These are phyloP conservation scores for Huso huso DNA, from an alignment of 2,797 vertebrate genomes.

Conservation along the genomic window DNA sequence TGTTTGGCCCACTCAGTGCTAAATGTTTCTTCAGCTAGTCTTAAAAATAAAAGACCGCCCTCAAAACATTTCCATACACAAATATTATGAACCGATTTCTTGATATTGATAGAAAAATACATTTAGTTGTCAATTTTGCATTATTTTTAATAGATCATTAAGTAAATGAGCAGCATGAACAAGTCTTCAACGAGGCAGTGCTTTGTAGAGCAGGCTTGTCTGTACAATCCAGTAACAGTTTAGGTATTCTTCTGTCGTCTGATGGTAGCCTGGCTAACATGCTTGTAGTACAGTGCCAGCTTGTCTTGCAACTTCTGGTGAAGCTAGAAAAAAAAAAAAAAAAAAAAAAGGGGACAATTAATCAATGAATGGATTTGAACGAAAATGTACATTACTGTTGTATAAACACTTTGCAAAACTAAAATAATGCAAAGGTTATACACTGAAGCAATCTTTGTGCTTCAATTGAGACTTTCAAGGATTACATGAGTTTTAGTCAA, in stretches of 20 bases:
- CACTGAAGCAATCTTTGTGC: not conserved
- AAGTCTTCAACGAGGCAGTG: constrained; percentile 13
- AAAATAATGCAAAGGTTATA: not conserved
- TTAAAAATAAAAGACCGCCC: not conserved
- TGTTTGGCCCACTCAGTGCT: not conserved
- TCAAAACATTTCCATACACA: not conserved
- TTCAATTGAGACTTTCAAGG: not conserved
- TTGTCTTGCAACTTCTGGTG: constrained; percentile 69
- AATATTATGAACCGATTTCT: not conserved
- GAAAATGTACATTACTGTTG: not conserved
- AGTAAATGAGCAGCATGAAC: constrained; percentile 4
- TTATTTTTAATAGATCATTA: not conserved
- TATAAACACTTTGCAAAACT: not conserved
- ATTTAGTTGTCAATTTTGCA: constrained; percentile 3
- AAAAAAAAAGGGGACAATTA: not conserved
- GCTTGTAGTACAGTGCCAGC: constrained; percentile 73
- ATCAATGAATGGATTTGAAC: not conserved
- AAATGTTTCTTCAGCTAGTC: not conserved
- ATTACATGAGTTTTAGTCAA: no score
- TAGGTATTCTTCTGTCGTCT: constrained; percentile 24
- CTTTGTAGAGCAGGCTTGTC: not conserved
- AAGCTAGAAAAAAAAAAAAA: constrained; percentile 50
- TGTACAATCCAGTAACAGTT: not conserved
- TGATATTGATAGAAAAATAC: constrained; percentile 22
- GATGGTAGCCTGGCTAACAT: constrained; percentile 46